Evolutionary conservation across 2,888 invertebrate genomes (phyloP).

Genomic region (Platycheirus rosarum): DNA sequence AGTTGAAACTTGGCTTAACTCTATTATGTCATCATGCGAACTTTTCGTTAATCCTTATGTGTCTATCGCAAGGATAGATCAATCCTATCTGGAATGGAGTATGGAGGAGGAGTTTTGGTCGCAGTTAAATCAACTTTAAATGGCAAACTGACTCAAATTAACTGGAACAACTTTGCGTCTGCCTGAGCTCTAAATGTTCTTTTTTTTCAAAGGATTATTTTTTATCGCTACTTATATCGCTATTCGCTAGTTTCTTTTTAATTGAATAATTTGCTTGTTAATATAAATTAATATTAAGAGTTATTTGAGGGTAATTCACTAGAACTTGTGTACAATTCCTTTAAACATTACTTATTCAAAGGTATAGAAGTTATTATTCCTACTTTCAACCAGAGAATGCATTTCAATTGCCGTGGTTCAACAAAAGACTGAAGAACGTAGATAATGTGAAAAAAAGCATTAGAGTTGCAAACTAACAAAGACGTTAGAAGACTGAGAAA

Average conservation of each 20-base stretch:
- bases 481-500: background rate
- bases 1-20: constrained; percentile 4
- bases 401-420: background rate
- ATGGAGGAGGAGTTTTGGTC: background rate
- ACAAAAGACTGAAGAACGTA: constrained; percentile 1
- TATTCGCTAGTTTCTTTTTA: too few relatives aligned
- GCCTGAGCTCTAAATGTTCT: too few relatives aligned
- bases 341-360: background rate
- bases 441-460: too few relatives aligned
- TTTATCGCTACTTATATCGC: background rate
- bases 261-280: background rate
- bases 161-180: background rate
- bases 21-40: background rate
- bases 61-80: background rate
- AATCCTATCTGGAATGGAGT: background rate
- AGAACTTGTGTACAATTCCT: background rate
- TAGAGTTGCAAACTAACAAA: background rate
- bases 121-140: constrained; percentile 13
- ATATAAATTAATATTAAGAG: background rate
- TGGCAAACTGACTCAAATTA: background rate
- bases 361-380: too few relatives aligned
- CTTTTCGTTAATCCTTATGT: constrained; percentile 5
- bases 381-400: too few relatives aligned
- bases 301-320: background rate
- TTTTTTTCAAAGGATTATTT: background rate